phyloP scores from a whole-genome alignment of 2,888 invertebrate genomes.

The Chloroclysta siterata region DNA sequence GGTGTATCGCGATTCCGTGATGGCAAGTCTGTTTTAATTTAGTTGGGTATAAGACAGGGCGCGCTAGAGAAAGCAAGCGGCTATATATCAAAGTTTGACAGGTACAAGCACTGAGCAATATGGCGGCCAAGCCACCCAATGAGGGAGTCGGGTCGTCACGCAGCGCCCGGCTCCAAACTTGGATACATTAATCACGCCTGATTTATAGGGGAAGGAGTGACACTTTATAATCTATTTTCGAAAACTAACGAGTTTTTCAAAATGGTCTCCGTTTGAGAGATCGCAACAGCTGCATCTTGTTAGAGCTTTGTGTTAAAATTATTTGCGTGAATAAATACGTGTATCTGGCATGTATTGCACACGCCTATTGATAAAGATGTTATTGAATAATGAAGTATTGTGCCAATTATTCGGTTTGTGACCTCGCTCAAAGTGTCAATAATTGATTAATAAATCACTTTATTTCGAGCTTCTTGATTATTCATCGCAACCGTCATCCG shows the following conservation, averaged over 20 bases:
- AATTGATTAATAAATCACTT: constrained; percentile 72
- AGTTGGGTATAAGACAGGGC: constrained; percentile 76
- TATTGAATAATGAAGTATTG: constrained; percentile 64
- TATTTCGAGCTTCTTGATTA: constrained; percentile 62
- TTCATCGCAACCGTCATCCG: constrained; percentile 55
- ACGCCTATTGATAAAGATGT: constrained; percentile 62
- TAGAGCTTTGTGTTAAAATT: constrained; percentile 79
- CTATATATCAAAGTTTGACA: constrained; percentile 84
- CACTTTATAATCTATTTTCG: constrained; percentile 84
- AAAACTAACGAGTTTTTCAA: constrained; percentile 81
- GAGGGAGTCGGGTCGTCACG: constrained; percentile 79
- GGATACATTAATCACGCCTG: constrained; percentile 80
- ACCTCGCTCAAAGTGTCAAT: constrained; percentile 67
- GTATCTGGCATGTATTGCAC: constrained; percentile 51
- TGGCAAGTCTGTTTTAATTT: constrained; percentile 61
- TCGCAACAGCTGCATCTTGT: constrained; percentile 83
- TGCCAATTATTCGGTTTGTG: constrained; percentile 71
- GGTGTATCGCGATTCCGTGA: constrained; percentile 54
- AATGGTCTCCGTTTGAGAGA: constrained; percentile 74
- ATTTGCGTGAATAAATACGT: constrained; percentile 73
- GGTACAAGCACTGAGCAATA: constrained; percentile 83
- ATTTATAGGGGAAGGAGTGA: constrained; percentile 83
- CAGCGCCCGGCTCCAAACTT: constrained; percentile 69
- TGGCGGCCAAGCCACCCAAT: constrained; percentile 84
- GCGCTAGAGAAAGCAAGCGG: constrained; percentile 77